Conservation (phyloP, 1,140 invertebrate genomes). For the Drosophila obscura region DNA sequence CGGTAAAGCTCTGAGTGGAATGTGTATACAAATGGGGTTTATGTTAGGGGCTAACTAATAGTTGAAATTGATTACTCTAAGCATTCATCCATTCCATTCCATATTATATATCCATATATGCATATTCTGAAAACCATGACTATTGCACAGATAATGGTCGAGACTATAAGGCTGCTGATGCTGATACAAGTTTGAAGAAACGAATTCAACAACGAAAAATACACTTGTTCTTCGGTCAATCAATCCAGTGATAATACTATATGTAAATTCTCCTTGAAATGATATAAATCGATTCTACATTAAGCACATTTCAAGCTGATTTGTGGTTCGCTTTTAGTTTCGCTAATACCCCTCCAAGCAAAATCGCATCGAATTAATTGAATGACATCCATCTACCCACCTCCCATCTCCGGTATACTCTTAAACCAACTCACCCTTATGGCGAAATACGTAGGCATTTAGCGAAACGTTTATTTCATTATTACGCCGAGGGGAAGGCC, state of each 20-base stretch:
- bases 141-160: too few relatives aligned
- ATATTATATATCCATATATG: too few relatives aligned
- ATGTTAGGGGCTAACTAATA: too few relatives aligned
- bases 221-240: too few relatives aligned
- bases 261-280: too few relatives aligned
- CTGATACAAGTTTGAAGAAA: too few relatives aligned
- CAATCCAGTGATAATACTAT: too few relatives aligned
- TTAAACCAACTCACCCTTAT: slow-evolving; percentile 3
- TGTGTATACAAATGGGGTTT: background rate
- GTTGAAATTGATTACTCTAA: too few relatives aligned
- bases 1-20: slow-evolving; percentile 1
- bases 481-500: slow-evolving; percentile 64
- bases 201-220: too few relatives aligned
- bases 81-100: too few relatives aligned
- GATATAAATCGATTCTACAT: background rate
- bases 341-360: background rate
- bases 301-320: background rate
- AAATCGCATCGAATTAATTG: slow-evolving; percentile 75
- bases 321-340: slow-evolving; percentile 17
- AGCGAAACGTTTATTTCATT: slow-evolving; percentile 83
- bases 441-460: slow-evolving; percentile 78
- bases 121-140: too few relatives aligned
- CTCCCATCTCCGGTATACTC: background rate
- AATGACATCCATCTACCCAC: slow-evolving; percentile 29
- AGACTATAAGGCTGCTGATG: too few relatives aligned